Evolutionary conservation across 2,888 invertebrate genomes (phyloP).

Genomic region (Nemapogon koenigi): DNA sequence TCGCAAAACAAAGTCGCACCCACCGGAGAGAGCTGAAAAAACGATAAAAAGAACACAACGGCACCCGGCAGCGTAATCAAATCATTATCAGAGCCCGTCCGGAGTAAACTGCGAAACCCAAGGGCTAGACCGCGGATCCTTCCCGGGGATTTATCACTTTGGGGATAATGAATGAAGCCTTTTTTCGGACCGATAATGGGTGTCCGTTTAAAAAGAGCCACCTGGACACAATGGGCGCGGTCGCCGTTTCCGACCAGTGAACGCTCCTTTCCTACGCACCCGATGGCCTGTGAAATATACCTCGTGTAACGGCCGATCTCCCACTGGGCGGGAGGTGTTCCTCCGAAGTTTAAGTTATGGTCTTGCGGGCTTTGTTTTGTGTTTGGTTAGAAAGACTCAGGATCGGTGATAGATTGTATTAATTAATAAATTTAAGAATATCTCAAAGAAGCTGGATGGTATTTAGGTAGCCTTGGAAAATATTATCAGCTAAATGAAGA

Average conservation of each 20-base stretch:
- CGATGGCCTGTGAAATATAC: conserved; percentile 1
- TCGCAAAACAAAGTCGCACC: too few relatives aligned
- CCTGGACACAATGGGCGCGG: conserved; percentile 19
- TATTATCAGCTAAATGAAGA: too few relatives aligned
- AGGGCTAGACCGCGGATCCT: conserved; percentile 33
- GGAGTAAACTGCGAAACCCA: conserved; percentile 23
- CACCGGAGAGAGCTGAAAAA: too few relatives aligned
- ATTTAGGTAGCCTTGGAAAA: neutral
- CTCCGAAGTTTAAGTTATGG: too few relatives aligned
- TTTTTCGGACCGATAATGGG: conserved; percentile 32
- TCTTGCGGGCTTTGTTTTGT: too few relatives aligned
- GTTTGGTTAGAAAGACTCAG: too few relatives aligned
- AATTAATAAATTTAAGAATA: too few relatives aligned
- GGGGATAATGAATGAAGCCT: conserved; percentile 35
- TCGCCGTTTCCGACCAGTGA: neutral
- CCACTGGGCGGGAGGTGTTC: too few relatives aligned
- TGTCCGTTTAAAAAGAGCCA: conserved; percentile 19
- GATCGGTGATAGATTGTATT: too few relatives aligned
- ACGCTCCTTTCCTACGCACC: neutral
- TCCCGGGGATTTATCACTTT: conserved; percentile 39
- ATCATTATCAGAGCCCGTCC: conserved; percentile 20
- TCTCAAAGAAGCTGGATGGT: neutral
- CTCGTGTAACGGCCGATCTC: neutral
- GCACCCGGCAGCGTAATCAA: conserved; percentile 14
- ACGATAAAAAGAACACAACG: conserved; percentile 9